Percentiles rank a stretch among this genome's conserved stretches.
These are phyloP conservation scores for Nomada ferruginata DNA, from an alignment of 2,888 invertebrate species.

Conservation along the genomic window DNA sequence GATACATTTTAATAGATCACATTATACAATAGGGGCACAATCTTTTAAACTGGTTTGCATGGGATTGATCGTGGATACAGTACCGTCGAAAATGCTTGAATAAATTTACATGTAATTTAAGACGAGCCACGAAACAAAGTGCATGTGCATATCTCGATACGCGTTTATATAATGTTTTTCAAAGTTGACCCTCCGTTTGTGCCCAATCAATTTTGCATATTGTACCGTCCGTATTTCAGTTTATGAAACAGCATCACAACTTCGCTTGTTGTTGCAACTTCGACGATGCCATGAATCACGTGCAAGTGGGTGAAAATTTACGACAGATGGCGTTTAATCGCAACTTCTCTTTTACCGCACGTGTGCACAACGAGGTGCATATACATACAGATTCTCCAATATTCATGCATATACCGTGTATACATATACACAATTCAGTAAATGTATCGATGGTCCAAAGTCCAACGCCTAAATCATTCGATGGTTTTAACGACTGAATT, in stretches of 20 bases:
- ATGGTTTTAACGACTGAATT: no score
- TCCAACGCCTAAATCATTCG: no score
- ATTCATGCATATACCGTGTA: no score
- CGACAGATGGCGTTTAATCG: constrained; percentile 20
- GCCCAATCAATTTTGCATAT: constrained; percentile 32
- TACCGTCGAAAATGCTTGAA: no score
- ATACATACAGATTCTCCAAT: no score
- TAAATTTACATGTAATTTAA: constrained; percentile 15
- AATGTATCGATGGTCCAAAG: no score
- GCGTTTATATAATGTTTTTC: background rate
- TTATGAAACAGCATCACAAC: background rate
- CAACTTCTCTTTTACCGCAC: background rate
- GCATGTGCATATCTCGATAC: background rate
- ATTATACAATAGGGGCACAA: constrained; percentile 29
- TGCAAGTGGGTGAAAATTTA: background rate
- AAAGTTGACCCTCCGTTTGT: constrained; percentile 3
- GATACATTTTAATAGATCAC: constrained; percentile 70
- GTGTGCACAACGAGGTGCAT: no score
- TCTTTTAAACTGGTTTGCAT: no score
- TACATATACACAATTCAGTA: no score
- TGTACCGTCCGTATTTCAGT: background rate
- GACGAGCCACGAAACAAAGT: constrained; percentile 1
- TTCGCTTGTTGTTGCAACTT: background rate
- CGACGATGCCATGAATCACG: constrained; percentile 7
- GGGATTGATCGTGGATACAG: no score